Conservation (phyloP, 1,140 invertebrate species). For the Thereuonema tuberculata region DNA sequence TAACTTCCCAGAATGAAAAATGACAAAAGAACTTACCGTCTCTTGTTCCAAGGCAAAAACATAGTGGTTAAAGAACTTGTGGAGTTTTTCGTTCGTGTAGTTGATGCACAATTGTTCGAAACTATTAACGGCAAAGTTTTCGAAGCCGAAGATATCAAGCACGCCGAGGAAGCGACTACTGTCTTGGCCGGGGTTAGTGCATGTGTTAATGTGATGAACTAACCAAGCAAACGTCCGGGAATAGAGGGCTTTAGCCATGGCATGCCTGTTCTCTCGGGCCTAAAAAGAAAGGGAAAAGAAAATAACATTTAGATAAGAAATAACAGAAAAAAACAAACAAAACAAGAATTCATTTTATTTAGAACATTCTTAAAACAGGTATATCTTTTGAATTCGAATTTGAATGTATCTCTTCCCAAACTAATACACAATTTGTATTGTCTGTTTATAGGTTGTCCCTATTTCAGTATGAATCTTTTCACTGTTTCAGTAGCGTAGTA, state of each 20-base stretch:
- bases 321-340: too few species aligned
- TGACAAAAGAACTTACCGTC: conserved; percentile 65
- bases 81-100: conserved; percentile 95
- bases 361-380: too few species aligned
- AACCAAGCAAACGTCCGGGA: conserved; percentile 83
- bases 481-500: too few species aligned
- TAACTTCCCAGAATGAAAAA: too few species aligned
- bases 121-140: conserved; percentile 86
- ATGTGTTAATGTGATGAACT: conserved; percentile 81
- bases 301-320: too few species aligned
- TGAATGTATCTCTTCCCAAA: too few species aligned
- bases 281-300: conserved; percentile 31
- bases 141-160: conserved; percentile 93
- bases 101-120: conserved; percentile 98
- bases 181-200: conserved; percentile 71
- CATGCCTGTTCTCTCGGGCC: conserved; percentile 72
- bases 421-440: too few species aligned
- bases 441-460: too few species aligned
- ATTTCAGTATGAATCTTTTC: too few species aligned
- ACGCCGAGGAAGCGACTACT: conserved; percentile 74
- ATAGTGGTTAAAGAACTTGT: conserved; percentile 97
- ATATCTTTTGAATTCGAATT: too few species aligned
- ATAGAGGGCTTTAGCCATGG: conserved; percentile 84
- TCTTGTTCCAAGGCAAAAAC: conserved; percentile 85
- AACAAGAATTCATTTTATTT: too few species aligned